Conservation (phyloP, 2,797 vertebrate genomes). For the Sebastes taczanowskii region DNA sequence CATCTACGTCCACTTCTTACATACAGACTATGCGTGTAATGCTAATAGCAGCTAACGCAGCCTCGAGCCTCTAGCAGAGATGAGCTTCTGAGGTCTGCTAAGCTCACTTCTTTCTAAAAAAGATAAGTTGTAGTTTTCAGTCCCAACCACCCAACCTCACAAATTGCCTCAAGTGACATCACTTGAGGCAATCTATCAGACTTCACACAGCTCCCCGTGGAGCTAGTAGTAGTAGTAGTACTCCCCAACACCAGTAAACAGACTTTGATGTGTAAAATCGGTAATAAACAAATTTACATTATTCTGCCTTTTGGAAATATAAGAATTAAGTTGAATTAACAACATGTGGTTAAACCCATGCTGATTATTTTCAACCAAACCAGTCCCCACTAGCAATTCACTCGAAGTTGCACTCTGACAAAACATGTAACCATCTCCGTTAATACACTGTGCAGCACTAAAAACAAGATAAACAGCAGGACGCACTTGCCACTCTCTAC, state of each 20-base stretch:
- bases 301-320: not conserved
- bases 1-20: not conserved
- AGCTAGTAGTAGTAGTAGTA: not conserved
- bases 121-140: not conserved
- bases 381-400: not conserved
- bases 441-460: constrained; percentile 24
- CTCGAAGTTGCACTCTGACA: constrained; percentile 1
- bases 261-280: not conserved
- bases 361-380: not conserved
- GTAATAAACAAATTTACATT: not conserved
- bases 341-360: not conserved
- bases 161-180: not conserved
- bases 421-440: not conserved
- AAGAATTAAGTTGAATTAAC: not conserved
- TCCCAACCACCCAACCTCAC: not conserved
- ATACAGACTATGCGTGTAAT: not conserved
- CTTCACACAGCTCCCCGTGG: not conserved
- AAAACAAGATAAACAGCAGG: constrained; percentile 47
- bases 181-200: not conserved
- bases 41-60: not conserved
- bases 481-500: constrained; percentile 13
- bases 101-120: not conserved
- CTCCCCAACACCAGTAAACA: not conserved
- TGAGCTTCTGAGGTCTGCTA: not conserved
- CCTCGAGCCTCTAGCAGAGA: not conserved